These are phyloP conservation scores for Phrynocephalus vlangalii DNA, from an alignment of 2,797 vertebrate genomes.

Conservation along the genomic window DNA sequence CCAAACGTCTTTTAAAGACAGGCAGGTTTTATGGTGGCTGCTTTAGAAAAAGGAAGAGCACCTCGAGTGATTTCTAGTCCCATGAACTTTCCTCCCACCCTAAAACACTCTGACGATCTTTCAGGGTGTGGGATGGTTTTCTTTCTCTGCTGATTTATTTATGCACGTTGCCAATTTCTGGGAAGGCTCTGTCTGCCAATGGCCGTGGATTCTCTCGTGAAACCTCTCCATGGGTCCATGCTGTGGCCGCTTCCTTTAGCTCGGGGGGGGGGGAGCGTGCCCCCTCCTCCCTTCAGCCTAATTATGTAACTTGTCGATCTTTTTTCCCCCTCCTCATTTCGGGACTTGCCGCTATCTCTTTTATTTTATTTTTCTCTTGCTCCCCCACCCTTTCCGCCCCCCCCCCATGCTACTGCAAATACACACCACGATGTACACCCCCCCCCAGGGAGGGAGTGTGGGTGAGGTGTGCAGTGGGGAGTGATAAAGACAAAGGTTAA, in stretches of 20 bases:
- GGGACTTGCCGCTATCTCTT: background rate
- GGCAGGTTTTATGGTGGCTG: background rate
- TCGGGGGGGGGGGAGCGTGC: background rate
- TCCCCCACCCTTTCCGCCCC: background rate
- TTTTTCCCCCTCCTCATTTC: background rate
- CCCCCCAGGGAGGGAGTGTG: constrained; percentile 28
- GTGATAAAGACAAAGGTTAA: constrained; percentile 58
- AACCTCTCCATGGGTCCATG: background rate
- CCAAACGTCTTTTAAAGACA: background rate
- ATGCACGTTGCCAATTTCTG: no score
- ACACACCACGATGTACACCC: constrained; percentile 36
- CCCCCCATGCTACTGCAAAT: background rate
- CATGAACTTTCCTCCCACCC: background rate
- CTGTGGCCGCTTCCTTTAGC: background rate
- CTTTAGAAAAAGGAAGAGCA: background rate
- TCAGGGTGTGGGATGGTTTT: background rate
- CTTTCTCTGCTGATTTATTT: background rate
- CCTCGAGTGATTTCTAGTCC: background rate
- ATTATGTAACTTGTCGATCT: constrained; percentile 55
- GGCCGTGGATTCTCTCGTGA: background rate
- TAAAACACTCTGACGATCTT: background rate
- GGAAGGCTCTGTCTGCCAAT: background rate
- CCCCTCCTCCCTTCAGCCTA: constrained; percentile 24
- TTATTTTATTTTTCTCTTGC: background rate
- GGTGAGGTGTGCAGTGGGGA: constrained; percentile 2